Evolutionary conservation across 2,113 vertebrate genomes (phyloP), one percentile per base, ranked within the genome.

Genomic region (Melanotaenia duboulayi): DNA sequence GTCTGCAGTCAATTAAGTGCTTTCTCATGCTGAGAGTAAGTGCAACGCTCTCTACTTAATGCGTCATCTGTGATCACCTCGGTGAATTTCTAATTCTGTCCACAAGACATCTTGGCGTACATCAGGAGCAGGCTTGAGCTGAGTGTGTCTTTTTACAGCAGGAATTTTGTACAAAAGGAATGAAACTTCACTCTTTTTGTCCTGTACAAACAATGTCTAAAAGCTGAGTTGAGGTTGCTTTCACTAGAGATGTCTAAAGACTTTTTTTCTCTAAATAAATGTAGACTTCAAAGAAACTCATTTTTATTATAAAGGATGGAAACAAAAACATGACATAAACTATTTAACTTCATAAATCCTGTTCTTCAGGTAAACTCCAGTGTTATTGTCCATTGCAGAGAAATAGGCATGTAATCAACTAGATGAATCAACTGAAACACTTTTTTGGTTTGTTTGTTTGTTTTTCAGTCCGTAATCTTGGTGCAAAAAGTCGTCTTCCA

Each of bases 21-120:
- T 35, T 78, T 74, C 9, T 55, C 32, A 11, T 37, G 12, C 35
- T 57, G 39, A 63, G 51, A 82, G 80, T 67, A 76, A 68, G 54
- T 57, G 23, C 65, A 58, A 42, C 23, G 37, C 61, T 17, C 40
- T 51, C 55, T 65, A 50, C 64, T 23, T 65, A 50, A 77, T 84
- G 32, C n/a, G 25, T 20, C 65, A 48, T 23, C 66, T 35, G 32
- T 6, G 32, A 22, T 71, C 54, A 69, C 65, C 61, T 78, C 49
- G 68, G 22, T 76, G 60, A 44, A 56, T 42, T 56, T 74, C 58
- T 48, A 57, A 28, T 50, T 78, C 52, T 51, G 56, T 80, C 22
- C 49, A 74, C 44, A 74, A 72, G 46, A 46, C 40, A 35, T 58
- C 54, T 63, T 60, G 42, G 73, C 32, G 55, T 13, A 2, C 35